Percentiles rank a stretch among this genome's conserved stretches.
Conservation (phyloP, 1,140 invertebrate species). For the Penaeus indicus region DNA sequence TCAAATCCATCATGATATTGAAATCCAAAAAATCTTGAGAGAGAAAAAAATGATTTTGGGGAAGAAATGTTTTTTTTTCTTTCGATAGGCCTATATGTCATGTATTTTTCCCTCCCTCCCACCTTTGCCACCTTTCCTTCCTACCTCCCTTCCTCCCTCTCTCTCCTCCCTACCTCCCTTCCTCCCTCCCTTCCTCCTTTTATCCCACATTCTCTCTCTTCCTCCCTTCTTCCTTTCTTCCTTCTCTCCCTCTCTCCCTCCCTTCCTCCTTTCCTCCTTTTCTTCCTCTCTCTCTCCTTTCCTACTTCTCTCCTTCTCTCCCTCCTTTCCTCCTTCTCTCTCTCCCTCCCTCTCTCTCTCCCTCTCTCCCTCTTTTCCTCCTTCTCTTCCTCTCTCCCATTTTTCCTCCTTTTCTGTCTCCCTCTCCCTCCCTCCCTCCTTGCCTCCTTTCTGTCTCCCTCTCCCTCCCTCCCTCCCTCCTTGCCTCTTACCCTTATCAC, state of each 20-base stretch:
- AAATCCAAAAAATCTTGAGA: too few relatives aligned
- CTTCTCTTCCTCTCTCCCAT: not conserved
- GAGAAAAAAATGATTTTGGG: too few relatives aligned
- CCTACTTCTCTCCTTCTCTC: not conserved
- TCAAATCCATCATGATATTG: too few relatives aligned
- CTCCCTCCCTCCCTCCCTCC: not conserved
- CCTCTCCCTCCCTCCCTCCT: not conserved
- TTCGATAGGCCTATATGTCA: too few relatives aligned
- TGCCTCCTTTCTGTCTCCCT: not conserved
- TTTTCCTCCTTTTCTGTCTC: not conserved
- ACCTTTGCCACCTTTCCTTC: too few relatives aligned
- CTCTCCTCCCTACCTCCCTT: not conserved
- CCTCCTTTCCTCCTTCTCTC: not conserved
- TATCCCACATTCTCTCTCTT: not conserved
- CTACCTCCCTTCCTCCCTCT: too few relatives aligned
- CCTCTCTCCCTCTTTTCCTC: conserved; percentile 29
- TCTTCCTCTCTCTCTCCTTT: not conserved
- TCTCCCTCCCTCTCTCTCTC: conserved; percentile 26
- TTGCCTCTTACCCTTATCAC: not conserved
- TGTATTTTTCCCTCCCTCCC: too few relatives aligned
- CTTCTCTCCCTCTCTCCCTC: not conserved
- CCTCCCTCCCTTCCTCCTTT: not conserved
- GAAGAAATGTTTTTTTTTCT: too few relatives aligned
- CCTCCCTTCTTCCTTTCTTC: too few relatives aligned
- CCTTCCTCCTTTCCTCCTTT: not conserved